Conservation (phyloP, 1,140 invertebrate species). For the Hypsibius dujardini region DNA sequence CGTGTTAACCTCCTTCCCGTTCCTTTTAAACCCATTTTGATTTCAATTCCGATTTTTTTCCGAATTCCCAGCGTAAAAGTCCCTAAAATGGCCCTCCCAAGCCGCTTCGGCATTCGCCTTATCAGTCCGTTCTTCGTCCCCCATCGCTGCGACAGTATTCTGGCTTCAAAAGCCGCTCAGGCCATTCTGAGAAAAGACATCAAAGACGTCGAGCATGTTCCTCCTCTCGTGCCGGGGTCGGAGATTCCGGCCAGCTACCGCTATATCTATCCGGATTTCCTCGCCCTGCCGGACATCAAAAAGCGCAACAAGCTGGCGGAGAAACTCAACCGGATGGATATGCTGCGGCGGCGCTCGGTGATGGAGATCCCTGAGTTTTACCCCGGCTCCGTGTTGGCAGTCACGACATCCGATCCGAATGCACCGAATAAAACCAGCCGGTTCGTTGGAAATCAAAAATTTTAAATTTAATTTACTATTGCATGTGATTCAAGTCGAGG, state of each 20-base stretch:
- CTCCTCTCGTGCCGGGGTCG: neutral
- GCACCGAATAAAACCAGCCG: conserved; percentile 60
- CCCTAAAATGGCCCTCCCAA: no score
- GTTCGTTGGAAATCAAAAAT: conserved; percentile 39
- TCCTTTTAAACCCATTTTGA: no score
- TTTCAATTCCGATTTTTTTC: no score
- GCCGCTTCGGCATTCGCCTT: no score
- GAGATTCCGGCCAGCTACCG: conserved; percentile 39
- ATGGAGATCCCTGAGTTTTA: conserved; percentile 92
- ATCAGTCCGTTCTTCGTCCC: neutral
- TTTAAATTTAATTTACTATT: no score
- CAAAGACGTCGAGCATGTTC: conserved; percentile 23
- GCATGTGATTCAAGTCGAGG: no score
- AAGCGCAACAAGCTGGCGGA: conserved; percentile 63
- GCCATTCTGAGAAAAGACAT: conserved; percentile 9
- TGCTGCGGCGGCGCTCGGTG: conserved; percentile 61
- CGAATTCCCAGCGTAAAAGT: no score
- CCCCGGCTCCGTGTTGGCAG: conserved; percentile 78
- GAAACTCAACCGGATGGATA: conserved; percentile 73
- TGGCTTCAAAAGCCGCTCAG: neutral
- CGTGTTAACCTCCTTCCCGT: no score
- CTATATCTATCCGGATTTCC: conserved; percentile 77
- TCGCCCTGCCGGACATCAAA: conserved; percentile 61
- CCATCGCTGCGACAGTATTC: conserved; percentile 5
- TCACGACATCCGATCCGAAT: conserved; percentile 72